Base-by-base conservation (phyloP, 2,888 invertebrate species). In the Lasioglossum morio region DNA sequence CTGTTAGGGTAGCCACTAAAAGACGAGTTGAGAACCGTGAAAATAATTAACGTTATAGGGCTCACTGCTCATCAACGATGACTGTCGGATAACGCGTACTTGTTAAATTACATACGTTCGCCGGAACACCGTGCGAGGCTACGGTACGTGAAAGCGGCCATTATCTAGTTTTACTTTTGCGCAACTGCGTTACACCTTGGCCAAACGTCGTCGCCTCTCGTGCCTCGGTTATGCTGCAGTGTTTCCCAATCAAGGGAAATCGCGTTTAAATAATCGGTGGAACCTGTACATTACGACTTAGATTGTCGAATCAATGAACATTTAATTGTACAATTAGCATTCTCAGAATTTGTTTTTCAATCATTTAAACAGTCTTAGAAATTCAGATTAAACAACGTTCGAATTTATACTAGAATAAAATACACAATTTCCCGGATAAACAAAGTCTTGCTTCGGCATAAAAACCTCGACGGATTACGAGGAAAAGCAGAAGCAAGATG, bases 1-100 rank as follows among this genome's bases (percentile, higher is more conserved):
- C 72, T 48, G 77, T 82, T 83, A 74, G 37, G 53, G 66, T 8
- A 34, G 16, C 73, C 37, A 40, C 48, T 14, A 19, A 77, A 75
- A 82, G 60, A 77, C 79, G 83, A 85, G 91, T 94, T 93, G 95
- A 93, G 94, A 93, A 92, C 93, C 93, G 85, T 91, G 90, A 77
- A 93, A 93, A 94, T 93, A 95, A 95, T 95, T 94, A 95, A 93
- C 94, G 92, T 94, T 95, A 94, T 93, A 94, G 94, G 93, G 93
- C 92, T 90, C 88, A 90, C 90, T 91, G 91, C 92, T 92, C 90
- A 91, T 89, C 91, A 91, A 91, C 88, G 94, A 94, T 94, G 92
- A 91, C 89, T 92, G 91, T 92, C 89, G 87, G 92, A 92, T 93
- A 94, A 94, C 89, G 88, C 88, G 87, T 89, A 89, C 92, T 92